Conservation (phyloP, 1,140 invertebrate species). For the Tetramorium alpestre region DNA sequence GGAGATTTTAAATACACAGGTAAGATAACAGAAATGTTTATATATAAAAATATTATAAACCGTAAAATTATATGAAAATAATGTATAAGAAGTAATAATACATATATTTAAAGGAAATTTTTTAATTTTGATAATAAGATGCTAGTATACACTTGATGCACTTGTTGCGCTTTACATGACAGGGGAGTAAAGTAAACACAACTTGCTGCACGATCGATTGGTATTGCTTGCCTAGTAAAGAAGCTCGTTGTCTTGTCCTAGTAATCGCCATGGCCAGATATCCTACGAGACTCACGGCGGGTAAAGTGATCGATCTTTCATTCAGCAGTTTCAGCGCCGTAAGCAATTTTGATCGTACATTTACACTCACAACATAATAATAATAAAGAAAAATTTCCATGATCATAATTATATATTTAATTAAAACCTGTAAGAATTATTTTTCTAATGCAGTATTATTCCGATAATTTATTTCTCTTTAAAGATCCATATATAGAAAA, state of each 20-base stretch:
- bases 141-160: background rate
- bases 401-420: background rate
- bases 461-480: background rate
- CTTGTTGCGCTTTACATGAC: background rate
- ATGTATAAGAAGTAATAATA: background rate
- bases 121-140: background rate
- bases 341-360: constrained; percentile 24
- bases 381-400: background rate
- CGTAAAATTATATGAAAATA: background rate
- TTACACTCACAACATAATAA: background rate
- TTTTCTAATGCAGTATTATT: background rate
- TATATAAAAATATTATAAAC: background rate
- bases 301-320: constrained; percentile 59
- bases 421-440: background rate
- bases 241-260: constrained; percentile 50
- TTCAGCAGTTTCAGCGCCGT: constrained; percentile 47
- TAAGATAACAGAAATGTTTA: constrained; percentile 36
- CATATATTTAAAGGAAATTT: background rate
- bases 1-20: constrained; percentile 70
- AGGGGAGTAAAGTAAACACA: constrained; percentile 59
- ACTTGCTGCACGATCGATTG: constrained; percentile 63
- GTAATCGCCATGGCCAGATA: constrained; percentile 53
- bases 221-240: constrained; percentile 59
- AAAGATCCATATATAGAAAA: background rate
- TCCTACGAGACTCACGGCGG: constrained; percentile 40